Percentiles rank a stretch among this genome's conserved stretches.
Conservation (phyloP, 92 coral and sea anemone species). For the Paragorgia papillata region DNA sequence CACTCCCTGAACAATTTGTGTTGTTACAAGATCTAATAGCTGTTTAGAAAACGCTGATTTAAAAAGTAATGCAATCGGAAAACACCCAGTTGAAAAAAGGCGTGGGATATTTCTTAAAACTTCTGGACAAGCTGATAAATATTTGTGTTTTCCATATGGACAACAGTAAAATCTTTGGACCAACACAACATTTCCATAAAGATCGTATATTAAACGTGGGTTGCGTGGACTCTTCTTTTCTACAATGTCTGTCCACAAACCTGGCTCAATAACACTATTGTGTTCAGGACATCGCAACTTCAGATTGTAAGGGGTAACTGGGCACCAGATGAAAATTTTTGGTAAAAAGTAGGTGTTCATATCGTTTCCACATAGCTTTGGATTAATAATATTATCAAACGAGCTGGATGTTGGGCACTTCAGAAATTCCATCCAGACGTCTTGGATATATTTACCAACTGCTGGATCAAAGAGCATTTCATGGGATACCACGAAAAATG, state of each 20-base stretch:
- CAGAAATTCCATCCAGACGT: constrained; percentile 26
- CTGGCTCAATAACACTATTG: constrained; percentile 1
- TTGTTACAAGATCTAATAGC: constrained; percentile 18
- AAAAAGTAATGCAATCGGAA: constrained; percentile 43
- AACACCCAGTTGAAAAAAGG: constrained; percentile 24
- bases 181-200: constrained; percentile 51
- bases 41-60: constrained; percentile 46
- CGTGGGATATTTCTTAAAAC: constrained; percentile 9
- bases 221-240: constrained; percentile 5
- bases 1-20: constrained; percentile 46
- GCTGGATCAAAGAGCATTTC: neutral
- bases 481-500: neutral
- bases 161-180: constrained; percentile 51
- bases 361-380: constrained; percentile 2
- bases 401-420: neutral
- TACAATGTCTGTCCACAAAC: constrained; percentile 30
- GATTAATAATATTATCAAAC: constrained; percentile 46
- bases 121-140: constrained; percentile 21
- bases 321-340: constrained; percentile 61
- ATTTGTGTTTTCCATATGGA: constrained; percentile 17
- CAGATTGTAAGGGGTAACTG: constrained; percentile 29
- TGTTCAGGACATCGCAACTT: constrained; percentile 43
- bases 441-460: neutral
- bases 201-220: constrained; percentile 49
- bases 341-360: constrained; percentile 10